phyloP scores from a whole-genome alignment of 2,888 invertebrate genomes.

The Yponomeuta evonymella region DNA sequence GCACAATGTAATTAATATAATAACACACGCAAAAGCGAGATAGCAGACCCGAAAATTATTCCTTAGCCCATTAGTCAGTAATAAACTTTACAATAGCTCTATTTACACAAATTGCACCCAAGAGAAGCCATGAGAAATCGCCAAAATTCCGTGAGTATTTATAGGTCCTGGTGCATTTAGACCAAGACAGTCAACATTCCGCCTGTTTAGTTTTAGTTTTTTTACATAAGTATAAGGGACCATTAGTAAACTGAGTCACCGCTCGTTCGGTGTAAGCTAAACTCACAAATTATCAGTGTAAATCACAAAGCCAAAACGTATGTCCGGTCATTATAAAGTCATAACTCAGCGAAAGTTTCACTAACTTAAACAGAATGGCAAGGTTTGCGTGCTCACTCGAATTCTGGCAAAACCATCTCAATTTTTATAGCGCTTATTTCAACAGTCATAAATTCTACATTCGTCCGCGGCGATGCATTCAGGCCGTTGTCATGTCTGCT shows the following conservation, averaged over 20 bases:
- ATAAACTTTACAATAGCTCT: constrained; percentile 1
- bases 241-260: too few relatives aligned
- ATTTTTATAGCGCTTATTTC: not conserved
- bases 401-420: not conserved
- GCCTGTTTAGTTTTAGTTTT: too few relatives aligned
- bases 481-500: not conserved
- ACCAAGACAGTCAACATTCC: not conserved
- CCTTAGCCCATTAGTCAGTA: not conserved
- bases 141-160: not conserved
- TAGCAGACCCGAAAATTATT: not conserved
- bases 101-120: not conserved
- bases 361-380: constrained; percentile 10
- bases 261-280: not conserved
- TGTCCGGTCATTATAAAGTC: constrained; percentile 46
- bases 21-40: not conserved
- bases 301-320: constrained; percentile 20
- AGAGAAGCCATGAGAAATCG: not conserved
- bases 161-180: not conserved
- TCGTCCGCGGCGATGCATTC: not conserved
- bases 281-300: not conserved
- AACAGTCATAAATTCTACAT: not conserved
- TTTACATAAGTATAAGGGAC: too few relatives aligned
- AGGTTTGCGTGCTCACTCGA: constrained; percentile 5
- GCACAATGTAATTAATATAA: not conserved
- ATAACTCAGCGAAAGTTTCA: constrained; percentile 46